Conservation (phyloP, 2,797 vertebrate genomes). For the Mastacembelus armatus region DNA sequence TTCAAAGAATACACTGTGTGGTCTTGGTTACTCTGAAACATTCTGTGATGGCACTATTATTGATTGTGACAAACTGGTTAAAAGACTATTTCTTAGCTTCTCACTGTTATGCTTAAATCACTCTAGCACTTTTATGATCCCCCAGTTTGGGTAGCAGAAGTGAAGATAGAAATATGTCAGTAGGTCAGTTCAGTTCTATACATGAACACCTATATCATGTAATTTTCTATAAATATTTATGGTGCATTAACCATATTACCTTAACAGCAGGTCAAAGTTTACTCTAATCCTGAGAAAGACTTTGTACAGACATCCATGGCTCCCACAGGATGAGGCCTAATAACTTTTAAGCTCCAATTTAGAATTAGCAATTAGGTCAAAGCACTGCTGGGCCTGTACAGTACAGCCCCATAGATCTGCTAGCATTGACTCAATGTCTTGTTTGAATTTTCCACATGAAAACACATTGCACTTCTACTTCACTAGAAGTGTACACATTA, state of each 20-base stretch:
- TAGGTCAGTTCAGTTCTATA: not conserved
- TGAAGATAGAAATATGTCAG: too few relatives aligned
- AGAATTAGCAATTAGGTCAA: not conserved
- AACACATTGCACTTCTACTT: too few relatives aligned
- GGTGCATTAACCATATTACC: not conserved
- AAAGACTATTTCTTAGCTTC: too few relatives aligned
- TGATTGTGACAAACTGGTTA: not conserved
- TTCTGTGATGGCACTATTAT: not conserved
- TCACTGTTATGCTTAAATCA: too few relatives aligned
- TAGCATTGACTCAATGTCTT: too few relatives aligned
- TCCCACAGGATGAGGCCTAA: not conserved
- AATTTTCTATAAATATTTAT: not conserved
- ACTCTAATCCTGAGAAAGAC: not conserved
- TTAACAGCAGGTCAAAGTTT: too few relatives aligned
- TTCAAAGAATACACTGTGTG: not conserved
- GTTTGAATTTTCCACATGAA: too few relatives aligned
- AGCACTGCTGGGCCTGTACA: too few relatives aligned
- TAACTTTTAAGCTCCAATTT: not conserved
- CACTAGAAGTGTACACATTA: too few relatives aligned
- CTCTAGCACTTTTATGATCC: too few relatives aligned
- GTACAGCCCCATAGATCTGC: too few relatives aligned
- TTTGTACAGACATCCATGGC: not conserved
- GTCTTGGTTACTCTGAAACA: not conserved
- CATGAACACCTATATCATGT: not conserved
- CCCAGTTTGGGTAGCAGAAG: too few relatives aligned